phyloP scores from a whole-genome alignment of 2,113 vertebrate species.

The Mionectes macconnelli region DNA sequence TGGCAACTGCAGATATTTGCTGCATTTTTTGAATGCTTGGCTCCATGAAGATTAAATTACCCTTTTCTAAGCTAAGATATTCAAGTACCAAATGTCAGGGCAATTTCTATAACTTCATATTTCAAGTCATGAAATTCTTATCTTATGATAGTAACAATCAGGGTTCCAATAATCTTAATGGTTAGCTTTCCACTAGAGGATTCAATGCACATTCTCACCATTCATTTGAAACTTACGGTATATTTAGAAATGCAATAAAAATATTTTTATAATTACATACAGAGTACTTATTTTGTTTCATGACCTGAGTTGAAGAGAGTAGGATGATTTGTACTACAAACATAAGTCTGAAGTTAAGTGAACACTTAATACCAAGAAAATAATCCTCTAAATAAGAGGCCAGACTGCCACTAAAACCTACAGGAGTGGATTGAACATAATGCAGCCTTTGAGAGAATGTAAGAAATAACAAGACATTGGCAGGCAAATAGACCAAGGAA shows the following conservation, averaged over 20 bases:
- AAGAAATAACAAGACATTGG: constrained; percentile 8
- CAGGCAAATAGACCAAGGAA: background rate
- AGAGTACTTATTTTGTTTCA: background rate
- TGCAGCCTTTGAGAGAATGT: background rate
- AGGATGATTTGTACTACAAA: background rate
- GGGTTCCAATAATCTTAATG: background rate
- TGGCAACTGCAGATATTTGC: background rate
- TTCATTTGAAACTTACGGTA: background rate
- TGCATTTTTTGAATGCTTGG: background rate
- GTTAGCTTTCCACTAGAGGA: background rate
- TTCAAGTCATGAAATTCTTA: background rate
- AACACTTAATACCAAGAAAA: constrained; percentile 8
- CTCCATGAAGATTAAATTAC: background rate
- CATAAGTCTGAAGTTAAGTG: background rate
- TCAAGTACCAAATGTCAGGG: background rate
- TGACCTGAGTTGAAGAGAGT: background rate
- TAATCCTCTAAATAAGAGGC: background rate
- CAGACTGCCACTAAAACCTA: background rate
- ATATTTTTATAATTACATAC: background rate
- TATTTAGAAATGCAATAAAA: background rate
- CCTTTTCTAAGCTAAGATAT: background rate
- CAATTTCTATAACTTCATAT: background rate
- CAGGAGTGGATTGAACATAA: background rate
- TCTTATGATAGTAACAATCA: background rate
- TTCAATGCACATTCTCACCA: background rate